Percentiles rank a stretch among this genome's conserved stretches.
phyloP scores from a whole-genome alignment of 2,888 invertebrate genomes.

The Calameuta filiformis region DNA sequence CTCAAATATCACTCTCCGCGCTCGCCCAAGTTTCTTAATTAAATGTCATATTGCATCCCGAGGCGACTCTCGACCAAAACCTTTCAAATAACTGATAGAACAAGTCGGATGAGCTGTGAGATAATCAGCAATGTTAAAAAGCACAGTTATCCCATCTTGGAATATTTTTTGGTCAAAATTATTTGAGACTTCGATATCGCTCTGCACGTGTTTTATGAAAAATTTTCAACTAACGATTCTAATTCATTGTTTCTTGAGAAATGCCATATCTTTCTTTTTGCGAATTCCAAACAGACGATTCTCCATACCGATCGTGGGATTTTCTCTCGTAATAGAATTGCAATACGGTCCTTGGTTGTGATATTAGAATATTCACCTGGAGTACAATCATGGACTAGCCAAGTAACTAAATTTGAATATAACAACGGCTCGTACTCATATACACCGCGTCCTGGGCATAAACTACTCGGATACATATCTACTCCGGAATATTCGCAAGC shows the following conservation, averaged over 20 bases:
- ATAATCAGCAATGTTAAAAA: too few relatives aligned
- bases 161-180: too few relatives aligned
- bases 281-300: constrained; percentile 23
- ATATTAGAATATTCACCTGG: constrained; percentile 55
- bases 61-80: constrained; percentile 23
- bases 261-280: background rate
- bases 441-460: constrained; percentile 50
- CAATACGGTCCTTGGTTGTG: constrained; percentile 31
- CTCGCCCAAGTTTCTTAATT: constrained; percentile 59
- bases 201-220: too few relatives aligned
- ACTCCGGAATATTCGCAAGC: constrained; percentile 22
- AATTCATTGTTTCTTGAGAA: too few relatives aligned
- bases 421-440: constrained; percentile 56
- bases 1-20: constrained; percentile 59
- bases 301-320: constrained; percentile 39
- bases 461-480: constrained; percentile 61
- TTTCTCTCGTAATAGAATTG: constrained; percentile 37
- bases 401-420: constrained; percentile 62
- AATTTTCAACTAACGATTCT: too few relatives aligned
- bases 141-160: too few relatives aligned
- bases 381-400: constrained; percentile 56
- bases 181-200: too few relatives aligned
- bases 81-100: too few relatives aligned
- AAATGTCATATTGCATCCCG: constrained; percentile 61
- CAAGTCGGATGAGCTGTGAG: too few relatives aligned